phyloP scores from a whole-genome alignment of 2,113 vertebrate species.

The Rattus rattus region DNA sequence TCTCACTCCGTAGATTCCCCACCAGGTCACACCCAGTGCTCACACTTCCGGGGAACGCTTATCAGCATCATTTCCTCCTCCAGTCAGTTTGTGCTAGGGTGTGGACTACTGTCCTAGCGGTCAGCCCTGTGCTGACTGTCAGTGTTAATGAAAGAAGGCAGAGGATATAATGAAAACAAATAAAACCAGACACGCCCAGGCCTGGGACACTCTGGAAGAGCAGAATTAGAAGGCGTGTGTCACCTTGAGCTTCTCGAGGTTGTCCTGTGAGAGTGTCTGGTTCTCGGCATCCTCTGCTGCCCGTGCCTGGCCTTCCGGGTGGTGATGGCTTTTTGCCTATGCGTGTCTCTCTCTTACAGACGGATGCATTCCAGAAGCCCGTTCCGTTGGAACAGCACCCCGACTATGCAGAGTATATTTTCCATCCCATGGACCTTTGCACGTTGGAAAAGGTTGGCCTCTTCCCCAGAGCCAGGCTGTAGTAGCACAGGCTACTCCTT shows the following conservation, averaged over 20 bases:
- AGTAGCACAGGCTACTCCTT: not conserved
- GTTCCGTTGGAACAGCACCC: slow-evolving; percentile 98
- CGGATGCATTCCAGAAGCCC: slow-evolving; percentile 98
- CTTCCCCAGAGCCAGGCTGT: not conserved
- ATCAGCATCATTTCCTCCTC: not conserved
- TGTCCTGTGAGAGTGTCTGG: not conserved
- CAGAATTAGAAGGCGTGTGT: not conserved
- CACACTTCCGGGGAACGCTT: not conserved
- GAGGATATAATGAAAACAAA: not conserved
- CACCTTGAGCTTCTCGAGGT: not conserved
- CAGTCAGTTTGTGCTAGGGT: not conserved
- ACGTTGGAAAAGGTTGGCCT: slow-evolving; percentile 97
- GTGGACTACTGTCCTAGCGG: not conserved
- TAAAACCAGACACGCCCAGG: not conserved
- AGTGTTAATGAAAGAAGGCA: not conserved
- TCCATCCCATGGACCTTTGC: slow-evolving; percentile 98
- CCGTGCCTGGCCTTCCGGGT: not conserved
- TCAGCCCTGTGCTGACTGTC: not conserved
- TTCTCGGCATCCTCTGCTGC: not conserved
- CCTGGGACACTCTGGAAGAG: not conserved
- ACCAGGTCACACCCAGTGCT: not conserved
- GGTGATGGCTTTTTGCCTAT: slow-evolving; percentile 38
- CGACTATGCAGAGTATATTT: slow-evolving; percentile 99
- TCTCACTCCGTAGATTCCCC: not conserved
- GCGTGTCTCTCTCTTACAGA: slow-evolving; percentile 86